These are phyloP conservation scores for Holcopasites calliopsidis DNA, from an alignment of 1,140 invertebrate genomes.

Conservation along the genomic window DNA sequence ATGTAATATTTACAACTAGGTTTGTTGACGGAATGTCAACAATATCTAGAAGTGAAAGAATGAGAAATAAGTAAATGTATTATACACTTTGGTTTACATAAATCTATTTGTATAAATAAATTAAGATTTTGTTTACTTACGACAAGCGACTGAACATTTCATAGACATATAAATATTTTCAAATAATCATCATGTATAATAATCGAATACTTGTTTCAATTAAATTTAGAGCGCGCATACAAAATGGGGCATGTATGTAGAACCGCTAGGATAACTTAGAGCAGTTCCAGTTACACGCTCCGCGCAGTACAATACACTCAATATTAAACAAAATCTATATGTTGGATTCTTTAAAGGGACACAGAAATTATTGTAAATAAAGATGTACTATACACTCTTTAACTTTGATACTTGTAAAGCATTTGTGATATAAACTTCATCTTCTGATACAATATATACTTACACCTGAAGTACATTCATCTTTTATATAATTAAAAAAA, in stretches of 20 bases:
- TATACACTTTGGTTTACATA: neutral
- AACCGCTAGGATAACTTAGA: too few relatives aligned
- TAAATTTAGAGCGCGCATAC: neutral
- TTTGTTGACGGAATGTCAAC: constrained; percentile 98
- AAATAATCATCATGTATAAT: constrained; percentile 9
- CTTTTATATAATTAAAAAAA: neutral
- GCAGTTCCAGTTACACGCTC: too few relatives aligned
- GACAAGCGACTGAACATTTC: neutral
- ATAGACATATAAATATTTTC: constrained; percentile 6
- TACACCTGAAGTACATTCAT: neutral
- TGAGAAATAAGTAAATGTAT: constrained; percentile 45
- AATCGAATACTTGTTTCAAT: neutral
- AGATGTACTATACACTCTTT: neutral
- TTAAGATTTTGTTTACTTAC: neutral
- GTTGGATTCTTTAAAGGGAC: neutral
- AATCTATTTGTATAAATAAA: constrained; percentile 26
- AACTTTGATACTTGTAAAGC: too few relatives aligned
- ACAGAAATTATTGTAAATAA: neutral
- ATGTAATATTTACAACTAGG: constrained; percentile 96
- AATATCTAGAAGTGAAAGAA: constrained; percentile 84
- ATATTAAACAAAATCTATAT: constrained; percentile 12
- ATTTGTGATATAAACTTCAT: too few relatives aligned
- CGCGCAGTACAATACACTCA: neutral
- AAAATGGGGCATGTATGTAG: too few relatives aligned
- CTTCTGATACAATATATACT: neutral